phyloP scores from a whole-genome alignment of 2,888 invertebrate species.

The Dryocosmus kuriphilus region DNA sequence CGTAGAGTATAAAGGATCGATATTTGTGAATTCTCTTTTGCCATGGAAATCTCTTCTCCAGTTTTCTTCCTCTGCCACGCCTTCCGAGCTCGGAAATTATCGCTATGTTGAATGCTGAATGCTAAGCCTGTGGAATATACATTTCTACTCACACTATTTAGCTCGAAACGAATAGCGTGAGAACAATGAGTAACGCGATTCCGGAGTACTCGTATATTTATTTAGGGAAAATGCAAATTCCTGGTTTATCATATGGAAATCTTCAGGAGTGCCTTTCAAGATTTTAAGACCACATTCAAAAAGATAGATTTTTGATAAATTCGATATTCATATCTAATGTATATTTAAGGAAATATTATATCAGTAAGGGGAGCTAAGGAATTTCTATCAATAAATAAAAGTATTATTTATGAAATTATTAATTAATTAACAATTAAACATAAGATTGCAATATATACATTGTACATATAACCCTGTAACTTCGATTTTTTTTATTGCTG shows the following conservation, averaged over 20 bases:
- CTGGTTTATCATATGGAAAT: slow-evolving; percentile 8
- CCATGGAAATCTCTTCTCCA: slow-evolving; percentile 21
- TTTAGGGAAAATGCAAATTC: slow-evolving; percentile 1
- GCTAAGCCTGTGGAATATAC: slow-evolving; percentile 1
- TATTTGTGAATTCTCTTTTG: background rate
- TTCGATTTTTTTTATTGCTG: too few relatives aligned
- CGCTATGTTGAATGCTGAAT: slow-evolving; percentile 27
- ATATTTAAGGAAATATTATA: too few relatives aligned
- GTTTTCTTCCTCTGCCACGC: slow-evolving; percentile 31
- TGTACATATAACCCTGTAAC: too few relatives aligned
- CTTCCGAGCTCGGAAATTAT: slow-evolving; percentile 26
- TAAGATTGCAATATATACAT: too few relatives aligned
- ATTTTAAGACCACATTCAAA: too few relatives aligned
- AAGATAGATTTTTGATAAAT: too few relatives aligned
- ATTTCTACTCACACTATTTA: slow-evolving; percentile 26
- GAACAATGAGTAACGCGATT: slow-evolving; percentile 25
- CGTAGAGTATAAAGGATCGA: background rate
- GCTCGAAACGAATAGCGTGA: slow-evolving; percentile 23
- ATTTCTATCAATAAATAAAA: too few relatives aligned
- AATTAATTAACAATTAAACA: too few relatives aligned
- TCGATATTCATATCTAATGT: too few relatives aligned
- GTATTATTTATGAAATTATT: too few relatives aligned
- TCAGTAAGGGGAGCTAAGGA: too few relatives aligned
- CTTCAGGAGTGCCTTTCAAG: background rate
- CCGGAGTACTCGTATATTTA: slow-evolving; percentile 25